Percentiles rank a stretch among this genome's conserved stretches.
Evolutionary conservation across 2,797 vertebrate genomes (phyloP).

Genomic region (Oreochromis grahami): DNA sequence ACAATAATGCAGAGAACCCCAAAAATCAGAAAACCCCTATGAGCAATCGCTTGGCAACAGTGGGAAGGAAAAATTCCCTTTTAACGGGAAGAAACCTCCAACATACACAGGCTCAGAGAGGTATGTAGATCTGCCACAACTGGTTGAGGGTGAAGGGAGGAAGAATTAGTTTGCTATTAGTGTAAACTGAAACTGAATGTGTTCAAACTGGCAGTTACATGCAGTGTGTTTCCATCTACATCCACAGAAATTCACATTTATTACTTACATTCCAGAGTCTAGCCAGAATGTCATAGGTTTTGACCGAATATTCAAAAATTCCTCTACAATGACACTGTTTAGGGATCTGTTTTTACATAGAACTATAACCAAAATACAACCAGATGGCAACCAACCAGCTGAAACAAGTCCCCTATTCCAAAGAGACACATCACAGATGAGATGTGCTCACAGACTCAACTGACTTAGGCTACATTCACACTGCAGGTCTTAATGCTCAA

Average conservation of each 20-base stretch:
- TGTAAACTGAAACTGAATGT: accelerated
- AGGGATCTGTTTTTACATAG: not conserved
- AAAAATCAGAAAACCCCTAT: not conserved
- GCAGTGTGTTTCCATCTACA: not conserved
- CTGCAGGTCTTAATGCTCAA: too few relatives aligned
- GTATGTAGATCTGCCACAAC: not conserved
- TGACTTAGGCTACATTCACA: not conserved
- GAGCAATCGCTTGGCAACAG: not conserved
- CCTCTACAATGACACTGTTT: not conserved
- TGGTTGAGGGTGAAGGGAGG: not conserved
- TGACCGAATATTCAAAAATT: not conserved
- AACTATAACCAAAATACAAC: not conserved
- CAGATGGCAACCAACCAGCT: not conserved
- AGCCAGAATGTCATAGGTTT: not conserved
- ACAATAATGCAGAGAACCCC: not conserved
- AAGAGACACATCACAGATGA: not conserved
- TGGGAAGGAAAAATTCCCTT: not conserved
- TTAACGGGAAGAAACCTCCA: not conserved
- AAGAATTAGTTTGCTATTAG: not conserved
- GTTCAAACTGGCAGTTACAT: accelerated
- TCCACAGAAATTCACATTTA: not conserved
- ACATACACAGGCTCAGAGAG: not conserved
- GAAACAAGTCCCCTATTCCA: not conserved
- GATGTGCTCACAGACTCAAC: accelerated
- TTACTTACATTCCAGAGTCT: not conserved